Percentiles rank a stretch among this genome's conserved stretches.
phyloP scores from a whole-genome alignment of 2,797 vertebrate species.

The Paramormyrops hopkinsi region DNA sequence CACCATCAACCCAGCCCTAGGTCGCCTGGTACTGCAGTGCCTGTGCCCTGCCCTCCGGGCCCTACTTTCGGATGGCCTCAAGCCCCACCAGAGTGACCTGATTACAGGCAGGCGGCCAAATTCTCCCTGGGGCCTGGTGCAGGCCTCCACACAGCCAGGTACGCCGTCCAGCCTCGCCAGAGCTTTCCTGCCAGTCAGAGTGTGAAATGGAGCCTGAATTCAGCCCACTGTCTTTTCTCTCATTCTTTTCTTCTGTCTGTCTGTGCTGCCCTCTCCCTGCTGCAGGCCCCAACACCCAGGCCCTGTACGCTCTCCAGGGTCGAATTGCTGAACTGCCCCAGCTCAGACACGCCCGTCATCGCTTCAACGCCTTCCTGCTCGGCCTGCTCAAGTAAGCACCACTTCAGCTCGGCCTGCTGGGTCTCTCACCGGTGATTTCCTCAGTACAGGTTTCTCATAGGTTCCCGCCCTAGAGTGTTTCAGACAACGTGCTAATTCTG shows the following conservation, averaged over 20 bases:
- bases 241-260: not conserved
- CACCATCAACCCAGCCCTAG: slow-evolving; percentile 81
- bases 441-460: not conserved
- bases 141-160: slow-evolving; percentile 83
- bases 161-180: not conserved
- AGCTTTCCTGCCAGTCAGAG: not conserved
- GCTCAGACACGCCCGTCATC: slow-evolving; percentile 73
- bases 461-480: not conserved
- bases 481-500: not conserved
- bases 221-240: slow-evolving; percentile 14
- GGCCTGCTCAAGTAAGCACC: slow-evolving; percentile 86
- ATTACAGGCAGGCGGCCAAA: slow-evolving; percentile 84
- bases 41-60: slow-evolving; percentile 81
- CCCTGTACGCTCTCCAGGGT: slow-evolving; percentile 69
- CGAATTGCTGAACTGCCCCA: slow-evolving; percentile 73
- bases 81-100: slow-evolving; percentile 88
- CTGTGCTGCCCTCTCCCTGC: not conserved
- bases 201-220: not conserved
- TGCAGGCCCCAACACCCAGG: slow-evolving; percentile 61
- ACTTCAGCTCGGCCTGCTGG: not conserved
- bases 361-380: slow-evolving; percentile 86
- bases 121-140: slow-evolving; percentile 84
- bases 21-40: slow-evolving; percentile 80
- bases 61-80: slow-evolving; percentile 82
- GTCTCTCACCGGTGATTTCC: not conserved